A percentile compares a stretch with the other conserved stretches of the same genome.
These are phyloP conservation scores for Drosophila ogumai DNA, from an alignment of 1,140 invertebrate species.

Conservation along the genomic window DNA sequence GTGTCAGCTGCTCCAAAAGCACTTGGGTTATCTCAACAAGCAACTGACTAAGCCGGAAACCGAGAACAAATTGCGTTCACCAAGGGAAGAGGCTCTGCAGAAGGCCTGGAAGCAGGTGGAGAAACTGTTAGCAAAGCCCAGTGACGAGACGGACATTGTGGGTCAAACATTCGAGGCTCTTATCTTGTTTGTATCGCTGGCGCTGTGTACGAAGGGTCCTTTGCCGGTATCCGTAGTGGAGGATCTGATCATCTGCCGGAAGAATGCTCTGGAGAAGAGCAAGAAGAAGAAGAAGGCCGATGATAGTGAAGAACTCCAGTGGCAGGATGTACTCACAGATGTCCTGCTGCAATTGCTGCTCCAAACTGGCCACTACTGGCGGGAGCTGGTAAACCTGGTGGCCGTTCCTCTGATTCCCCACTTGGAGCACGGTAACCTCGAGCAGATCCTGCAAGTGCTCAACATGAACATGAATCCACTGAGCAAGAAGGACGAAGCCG, in stretches of 20 bases:
- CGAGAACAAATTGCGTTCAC: constrained; percentile 25
- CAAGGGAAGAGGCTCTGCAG: neutral
- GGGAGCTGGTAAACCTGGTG: constrained; percentile 43
- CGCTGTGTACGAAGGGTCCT: constrained; percentile 22
- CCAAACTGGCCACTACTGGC: constrained; percentile 57
- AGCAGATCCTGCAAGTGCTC: constrained; percentile 46
- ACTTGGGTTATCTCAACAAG: constrained; percentile 2
- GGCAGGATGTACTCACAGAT: constrained; percentile 68
- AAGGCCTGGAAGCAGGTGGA: constrained; percentile 40
- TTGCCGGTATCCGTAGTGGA: constrained; percentile 12
- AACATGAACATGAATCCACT: constrained; percentile 61
- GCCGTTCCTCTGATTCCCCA: constrained; percentile 33
- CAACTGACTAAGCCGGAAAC: neutral
- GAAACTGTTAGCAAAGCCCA: constrained; percentile 14
- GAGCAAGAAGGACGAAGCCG: constrained; percentile 21
- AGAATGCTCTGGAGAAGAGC: constrained; percentile 31
- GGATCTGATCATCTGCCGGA: constrained; percentile 54
- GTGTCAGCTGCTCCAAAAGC: constrained; percentile 3
- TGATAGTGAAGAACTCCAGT: constrained; percentile 14
- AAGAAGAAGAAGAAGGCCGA: constrained; percentile 6
- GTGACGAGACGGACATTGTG: constrained; percentile 2
- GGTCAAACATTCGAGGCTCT: constrained; percentile 48
- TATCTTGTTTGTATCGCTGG: constrained; percentile 47
- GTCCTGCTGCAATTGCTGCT: constrained; percentile 56
- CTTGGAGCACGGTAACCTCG: constrained; percentile 33